A percentile compares a stretch with the other conserved stretches of the same genome.
phyloP scores from a whole-genome alignment of 2,113 vertebrate species.

The Glareola pratincola region DNA sequence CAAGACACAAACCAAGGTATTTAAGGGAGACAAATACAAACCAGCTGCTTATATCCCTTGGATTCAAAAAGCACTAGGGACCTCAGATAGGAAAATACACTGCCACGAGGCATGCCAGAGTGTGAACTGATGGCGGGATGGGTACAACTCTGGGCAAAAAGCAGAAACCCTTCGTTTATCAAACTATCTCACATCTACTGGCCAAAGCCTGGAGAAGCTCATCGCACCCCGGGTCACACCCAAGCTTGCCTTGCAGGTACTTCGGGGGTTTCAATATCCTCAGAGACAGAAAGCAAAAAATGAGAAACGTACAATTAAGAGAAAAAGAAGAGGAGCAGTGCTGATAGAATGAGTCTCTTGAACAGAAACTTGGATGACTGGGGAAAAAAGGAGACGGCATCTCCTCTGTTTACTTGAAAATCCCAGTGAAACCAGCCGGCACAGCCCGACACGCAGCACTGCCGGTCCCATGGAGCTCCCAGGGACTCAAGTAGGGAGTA shows the following conservation, averaged over 20 bases:
- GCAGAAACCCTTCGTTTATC: background rate
- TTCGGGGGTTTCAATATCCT: background rate
- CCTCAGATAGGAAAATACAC: background rate
- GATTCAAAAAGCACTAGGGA: background rate
- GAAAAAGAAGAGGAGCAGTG: background rate
- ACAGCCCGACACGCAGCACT: rapidly evolving
- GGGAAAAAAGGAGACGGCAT: background rate
- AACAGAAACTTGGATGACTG: background rate
- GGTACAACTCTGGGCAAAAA: background rate
- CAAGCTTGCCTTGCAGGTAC: background rate
- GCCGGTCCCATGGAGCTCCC: rapidly evolving
- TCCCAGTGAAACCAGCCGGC: background rate
- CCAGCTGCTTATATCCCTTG: background rate
- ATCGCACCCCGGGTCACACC: background rate
- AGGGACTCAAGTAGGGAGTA: no score
- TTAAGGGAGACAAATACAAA: background rate
- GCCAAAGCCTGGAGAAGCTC: background rate
- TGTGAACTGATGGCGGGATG: background rate
- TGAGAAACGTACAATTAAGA: background rate
- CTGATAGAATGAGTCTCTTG: background rate
- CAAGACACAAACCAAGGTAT: background rate
- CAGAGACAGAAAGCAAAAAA: background rate
- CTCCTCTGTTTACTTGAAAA: background rate
- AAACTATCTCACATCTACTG: background rate
- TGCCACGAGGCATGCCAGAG: background rate